phyloP scores from a whole-genome alignment of 2,797 vertebrate genomes.

The Champsocephalus esox region DNA sequence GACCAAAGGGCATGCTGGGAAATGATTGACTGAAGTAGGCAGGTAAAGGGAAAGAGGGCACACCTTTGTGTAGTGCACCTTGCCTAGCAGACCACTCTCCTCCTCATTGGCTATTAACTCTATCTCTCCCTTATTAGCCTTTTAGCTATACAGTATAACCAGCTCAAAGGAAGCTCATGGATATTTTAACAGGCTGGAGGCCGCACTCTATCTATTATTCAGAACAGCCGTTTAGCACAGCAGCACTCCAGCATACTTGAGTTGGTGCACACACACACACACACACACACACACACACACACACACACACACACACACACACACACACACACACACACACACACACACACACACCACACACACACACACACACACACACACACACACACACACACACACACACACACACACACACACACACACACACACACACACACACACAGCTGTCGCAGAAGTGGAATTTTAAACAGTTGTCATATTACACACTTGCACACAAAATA shows the following conservation, averaged over 20 bases:
- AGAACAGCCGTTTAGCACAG: constrained; percentile 58
- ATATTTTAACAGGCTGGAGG: constrained; percentile 63
- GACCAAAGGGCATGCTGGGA: constrained; percentile 14
- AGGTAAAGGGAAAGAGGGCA: background rate
- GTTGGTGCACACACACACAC: constrained; percentile 7
- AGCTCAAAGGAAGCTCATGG: constrained; percentile 61
- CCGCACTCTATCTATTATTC: constrained; percentile 62
- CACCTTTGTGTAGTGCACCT: background rate
- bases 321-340: background rate
- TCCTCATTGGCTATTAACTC: constrained; percentile 22
- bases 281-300: too few species aligned
- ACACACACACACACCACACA: background rate
- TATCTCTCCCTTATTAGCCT: constrained; percentile 20
- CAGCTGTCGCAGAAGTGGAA: constrained; percentile 40
- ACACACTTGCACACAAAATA: constrained; percentile 10
- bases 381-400: too few species aligned
- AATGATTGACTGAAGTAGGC: constrained; percentile 20
- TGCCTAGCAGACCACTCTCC: background rate
- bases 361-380: background rate
- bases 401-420: constrained; percentile 2
- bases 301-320: background rate
- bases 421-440: too few species aligned
- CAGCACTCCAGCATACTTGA: constrained; percentile 39
- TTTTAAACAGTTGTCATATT: constrained; percentile 34
- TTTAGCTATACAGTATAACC: constrained; percentile 37